These are phyloP conservation scores for Caerostris extrusa DNA, from an alignment of 1,140 invertebrate genomes.

Conservation along the genomic window DNA sequence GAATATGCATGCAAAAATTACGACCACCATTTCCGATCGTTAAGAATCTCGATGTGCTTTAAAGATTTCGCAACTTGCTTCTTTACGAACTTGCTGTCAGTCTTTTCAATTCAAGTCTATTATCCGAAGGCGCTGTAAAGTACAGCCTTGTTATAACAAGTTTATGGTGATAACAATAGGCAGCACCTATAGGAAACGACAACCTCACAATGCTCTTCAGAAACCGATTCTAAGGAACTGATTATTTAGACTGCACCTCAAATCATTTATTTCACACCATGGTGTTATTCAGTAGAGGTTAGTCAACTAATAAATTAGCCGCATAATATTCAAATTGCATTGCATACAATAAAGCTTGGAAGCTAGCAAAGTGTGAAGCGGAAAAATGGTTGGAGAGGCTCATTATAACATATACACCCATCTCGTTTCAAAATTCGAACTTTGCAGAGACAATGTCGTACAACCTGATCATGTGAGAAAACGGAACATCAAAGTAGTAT, in stretches of 20 bases:
- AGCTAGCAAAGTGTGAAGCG: constrained; percentile 5
- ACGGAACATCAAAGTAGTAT: background rate
- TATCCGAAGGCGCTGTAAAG: constrained; percentile 44
- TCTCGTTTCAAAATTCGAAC: background rate
- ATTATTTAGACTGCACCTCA: constrained; percentile 56
- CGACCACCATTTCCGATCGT: constrained; percentile 13
- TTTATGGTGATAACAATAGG: constrained; percentile 27
- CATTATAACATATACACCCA: constrained; percentile 12
- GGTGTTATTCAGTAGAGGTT: constrained; percentile 60
- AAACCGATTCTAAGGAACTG: constrained; percentile 10
- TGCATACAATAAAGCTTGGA: background rate
- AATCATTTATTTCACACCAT: constrained; percentile 44
- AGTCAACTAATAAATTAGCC: constrained; percentile 58
- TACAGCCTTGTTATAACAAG: constrained; percentile 41
- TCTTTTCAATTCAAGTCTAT: constrained; percentile 55
- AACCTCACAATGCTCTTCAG: constrained; percentile 33
- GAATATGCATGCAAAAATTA: constrained; percentile 9
- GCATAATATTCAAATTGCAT: constrained; percentile 59
- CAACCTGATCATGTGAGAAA: background rate
- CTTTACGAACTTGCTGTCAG: constrained; percentile 37
- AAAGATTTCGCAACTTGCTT: background rate
- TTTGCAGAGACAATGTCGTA: background rate
- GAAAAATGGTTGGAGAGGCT: background rate
- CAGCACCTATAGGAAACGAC: constrained; percentile 41
- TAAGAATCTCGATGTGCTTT: constrained; percentile 40